Evolutionary conservation across 2,113 vertebrate genomes (phyloP).

Genomic region (Chamaea fasciata): DNA sequence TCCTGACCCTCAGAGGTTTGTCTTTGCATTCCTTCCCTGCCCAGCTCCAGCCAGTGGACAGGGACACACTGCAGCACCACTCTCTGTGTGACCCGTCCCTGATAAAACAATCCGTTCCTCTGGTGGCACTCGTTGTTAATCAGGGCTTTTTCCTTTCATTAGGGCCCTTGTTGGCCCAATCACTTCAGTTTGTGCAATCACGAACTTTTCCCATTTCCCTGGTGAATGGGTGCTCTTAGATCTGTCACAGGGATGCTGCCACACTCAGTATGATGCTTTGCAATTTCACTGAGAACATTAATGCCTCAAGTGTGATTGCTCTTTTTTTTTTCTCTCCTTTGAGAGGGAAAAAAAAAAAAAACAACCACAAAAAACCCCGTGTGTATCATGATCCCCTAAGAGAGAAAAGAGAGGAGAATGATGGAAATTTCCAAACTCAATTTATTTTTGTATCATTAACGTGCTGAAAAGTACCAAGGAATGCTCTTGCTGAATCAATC

Average conservation of each 20-base stretch:
- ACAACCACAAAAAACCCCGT: no score
- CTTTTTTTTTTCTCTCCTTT: neutral
- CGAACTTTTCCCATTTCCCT: conserved; percentile 42
- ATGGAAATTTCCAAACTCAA: conserved; percentile 32
- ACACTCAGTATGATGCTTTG: conserved; percentile 24
- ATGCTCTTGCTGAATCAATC: conserved; percentile 24
- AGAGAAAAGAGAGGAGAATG: neutral
- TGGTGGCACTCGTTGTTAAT: conserved; percentile 54
- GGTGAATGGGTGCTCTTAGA: conserved; percentile 28
- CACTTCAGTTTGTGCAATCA: conserved; percentile 52
- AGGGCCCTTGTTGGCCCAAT: conserved; percentile 27
- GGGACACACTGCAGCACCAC: neutral
- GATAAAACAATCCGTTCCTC: conserved; percentile 45
- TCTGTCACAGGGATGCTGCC: conserved; percentile 16
- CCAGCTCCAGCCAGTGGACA: conserved; percentile 11
- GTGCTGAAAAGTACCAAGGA: neutral
- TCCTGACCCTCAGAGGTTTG: neutral
- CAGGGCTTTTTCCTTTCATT: conserved; percentile 45
- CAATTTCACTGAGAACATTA: conserved; percentile 42
- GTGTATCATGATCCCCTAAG: neutral
- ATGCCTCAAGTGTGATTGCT: conserved; percentile 34
- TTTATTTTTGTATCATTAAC: conserved; percentile 25
- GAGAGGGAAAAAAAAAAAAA: neutral
- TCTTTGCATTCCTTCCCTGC: neutral
- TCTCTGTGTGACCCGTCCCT: conserved; percentile 24